These are phyloP conservation scores for Platycheirus albimanus DNA, from an alignment of 2,888 invertebrate species.

Conservation along the genomic window DNA sequence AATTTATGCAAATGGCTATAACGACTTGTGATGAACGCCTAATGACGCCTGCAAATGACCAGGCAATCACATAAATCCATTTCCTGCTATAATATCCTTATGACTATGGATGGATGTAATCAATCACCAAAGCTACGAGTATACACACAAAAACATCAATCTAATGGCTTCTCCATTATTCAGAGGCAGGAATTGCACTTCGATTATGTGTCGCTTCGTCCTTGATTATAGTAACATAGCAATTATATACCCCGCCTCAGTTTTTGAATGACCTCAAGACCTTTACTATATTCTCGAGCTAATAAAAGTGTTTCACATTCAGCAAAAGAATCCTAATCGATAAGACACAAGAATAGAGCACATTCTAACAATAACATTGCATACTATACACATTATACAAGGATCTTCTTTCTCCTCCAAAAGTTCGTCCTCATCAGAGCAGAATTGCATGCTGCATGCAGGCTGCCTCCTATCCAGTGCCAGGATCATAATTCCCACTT, in stretches of 20 bases:
- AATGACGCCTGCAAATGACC: slow-evolving; percentile 49
- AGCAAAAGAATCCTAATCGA: slow-evolving; percentile 37
- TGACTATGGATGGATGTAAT: slow-evolving; percentile 21
- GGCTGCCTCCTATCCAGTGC: slow-evolving; percentile 29
- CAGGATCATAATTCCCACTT: slow-evolving; percentile 67
- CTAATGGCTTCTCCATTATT: slow-evolving; percentile 13
- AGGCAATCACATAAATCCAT: slow-evolving; percentile 46
- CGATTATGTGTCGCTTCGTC: slow-evolving; percentile 24
- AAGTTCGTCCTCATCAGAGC: background rate
- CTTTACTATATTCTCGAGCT: background rate
- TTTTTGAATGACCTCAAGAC: slow-evolving; percentile 19
- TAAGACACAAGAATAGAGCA: slow-evolving; percentile 31
- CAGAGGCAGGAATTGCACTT: background rate
- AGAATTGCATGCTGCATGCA: slow-evolving; percentile 5
- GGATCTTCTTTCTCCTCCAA: slow-evolving; percentile 1
- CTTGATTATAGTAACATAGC: slow-evolving; percentile 39
- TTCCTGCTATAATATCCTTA: slow-evolving; percentile 22
- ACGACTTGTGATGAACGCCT: slow-evolving; percentile 10
- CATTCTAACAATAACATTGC: slow-evolving; percentile 30
- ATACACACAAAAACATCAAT: slow-evolving; percentile 15
- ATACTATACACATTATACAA: background rate
- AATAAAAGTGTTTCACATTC: slow-evolving; percentile 5
- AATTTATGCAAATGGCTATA: slow-evolving; percentile 31
- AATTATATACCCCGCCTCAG: slow-evolving; percentile 11
- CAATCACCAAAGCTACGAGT: slow-evolving; percentile 23